phyloP scores from a whole-genome alignment of 2,797 vertebrate species.

The Coendou prehensilis region DNA sequence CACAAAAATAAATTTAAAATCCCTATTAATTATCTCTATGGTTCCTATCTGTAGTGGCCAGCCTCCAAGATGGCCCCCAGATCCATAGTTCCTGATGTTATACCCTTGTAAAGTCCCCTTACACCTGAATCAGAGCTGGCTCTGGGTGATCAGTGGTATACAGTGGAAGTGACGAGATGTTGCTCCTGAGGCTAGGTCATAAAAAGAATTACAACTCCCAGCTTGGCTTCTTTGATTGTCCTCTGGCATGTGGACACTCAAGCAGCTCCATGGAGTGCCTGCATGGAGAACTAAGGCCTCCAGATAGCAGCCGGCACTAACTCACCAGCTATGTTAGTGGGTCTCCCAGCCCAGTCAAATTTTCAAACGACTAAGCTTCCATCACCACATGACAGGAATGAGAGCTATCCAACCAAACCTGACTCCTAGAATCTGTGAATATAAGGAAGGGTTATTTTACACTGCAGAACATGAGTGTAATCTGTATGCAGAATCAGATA shows the following conservation, averaged over 20 bases:
- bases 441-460: background rate
- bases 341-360: background rate
- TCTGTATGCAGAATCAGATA: background rate
- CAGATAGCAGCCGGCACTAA: background rate
- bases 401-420: background rate
- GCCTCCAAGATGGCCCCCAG: background rate
- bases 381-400: background rate
- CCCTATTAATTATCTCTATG: background rate
- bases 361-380: background rate
- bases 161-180: background rate
- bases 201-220: background rate
- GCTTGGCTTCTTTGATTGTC: background rate
- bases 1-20: background rate
- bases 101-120: background rate
- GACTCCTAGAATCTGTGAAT: background rate
- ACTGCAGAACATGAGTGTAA: background rate
- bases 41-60: background rate
- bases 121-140: background rate
- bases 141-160: background rate
- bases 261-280: background rate
- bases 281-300: background rate
- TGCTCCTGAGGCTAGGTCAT: background rate
- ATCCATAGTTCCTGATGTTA: background rate
- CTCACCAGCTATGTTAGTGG: background rate
- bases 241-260: background rate